Evolutionary conservation across 2,888 invertebrate genomes (phyloP), one percentile per base, ranked within the genome.

Genomic region (Crocallis elinguaria): DNA sequence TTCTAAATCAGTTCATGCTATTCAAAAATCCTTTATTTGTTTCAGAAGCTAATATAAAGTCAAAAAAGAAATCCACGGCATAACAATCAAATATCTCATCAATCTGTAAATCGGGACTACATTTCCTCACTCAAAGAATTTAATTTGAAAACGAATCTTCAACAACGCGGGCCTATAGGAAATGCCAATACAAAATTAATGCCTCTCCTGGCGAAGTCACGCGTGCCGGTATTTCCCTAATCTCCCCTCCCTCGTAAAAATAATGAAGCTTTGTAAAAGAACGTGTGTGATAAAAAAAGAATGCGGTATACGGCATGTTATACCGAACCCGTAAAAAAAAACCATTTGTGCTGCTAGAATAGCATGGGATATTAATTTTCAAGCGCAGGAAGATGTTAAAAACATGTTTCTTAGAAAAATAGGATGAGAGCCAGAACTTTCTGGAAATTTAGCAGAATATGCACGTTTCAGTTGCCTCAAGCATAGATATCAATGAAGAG

Each of bases 171-270:
- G 25, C 16, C 49, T 37, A 53, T 44, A 36, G 36, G 23, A 50
- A 45, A 52, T 49, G 43, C 37, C 48, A 48, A 50, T 58, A 58
- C 55, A 50, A 53, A 48, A 57, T 61, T 55, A 61, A 58, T 58
- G 48, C 33, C 29, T 37, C 49, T 48, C 54, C 39, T 49, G 52
- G 50, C 38, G 50, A 46, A 55, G 64, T 59, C 54, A 63, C 61
- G 60, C 59, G 56, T 52, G 35, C 51, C 49, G 49, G 51, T 50
- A 48, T 60, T 55, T 46, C 39, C 61, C 56, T 53, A 62, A 60
- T 66, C 59, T 61, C 60, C 55, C 55, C 56, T 52, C 49, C 46
- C 60, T 61, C 65, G 52, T 67, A 66, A 69, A 66, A 65, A 65
- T 66, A 65, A 65, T 62, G 63, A 64, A 63, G 53, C 58, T 45